Base-by-base conservation (phyloP, 2,113 vertebrate species). In the Rhabdornis inornatus region DNA sequence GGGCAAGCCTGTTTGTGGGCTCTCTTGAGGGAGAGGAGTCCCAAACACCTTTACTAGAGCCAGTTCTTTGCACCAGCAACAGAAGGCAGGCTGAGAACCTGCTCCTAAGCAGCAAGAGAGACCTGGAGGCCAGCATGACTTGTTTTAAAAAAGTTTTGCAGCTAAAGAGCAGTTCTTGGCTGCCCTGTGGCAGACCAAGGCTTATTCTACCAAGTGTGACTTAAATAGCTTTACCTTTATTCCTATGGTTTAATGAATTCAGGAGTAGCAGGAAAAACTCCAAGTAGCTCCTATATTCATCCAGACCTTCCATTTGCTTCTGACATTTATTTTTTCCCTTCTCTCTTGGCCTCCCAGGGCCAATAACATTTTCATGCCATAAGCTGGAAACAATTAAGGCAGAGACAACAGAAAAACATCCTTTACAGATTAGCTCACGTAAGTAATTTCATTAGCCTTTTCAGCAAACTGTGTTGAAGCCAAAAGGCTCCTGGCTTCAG, bases 381-480 rank as follows among this genome's bases (percentile, higher is more conserved):
- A 82, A 92, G 87, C 74, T 97, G 96, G 94, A 94, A 95, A 83
- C 71, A 80, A 94, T 87, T 92, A 92, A 94, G n/a, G n/a, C 87
- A 91, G 71, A 95, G 84, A 95, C 94, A 97, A 96, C 85, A 95
- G 70, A 72, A 91, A 89, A 95, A 94, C 93, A 91, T 95, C 91
- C 94, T 80, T 92, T 92, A 74, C 45, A 80, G 94, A 95, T 95
- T 95, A 92, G 70, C 91, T 89, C 93, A 63, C 4, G 1, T 82
- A 79, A 94, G 84, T 64, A 95, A 91, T 90, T 90, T 53, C 71
- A 86, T 91, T 92, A 77, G 44, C 1, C 2, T 90, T 82, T 81
- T 92, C 75, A 69, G 82, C 82, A 94, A 88, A 49, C 23, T 28
- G 20, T 35, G 64, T 21, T 18, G 59, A 69, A 87, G 91, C 95